These are phyloP conservation scores for Climacteris rufus DNA, from an alignment of 2,113 vertebrate genomes.

Conservation along the genomic window DNA sequence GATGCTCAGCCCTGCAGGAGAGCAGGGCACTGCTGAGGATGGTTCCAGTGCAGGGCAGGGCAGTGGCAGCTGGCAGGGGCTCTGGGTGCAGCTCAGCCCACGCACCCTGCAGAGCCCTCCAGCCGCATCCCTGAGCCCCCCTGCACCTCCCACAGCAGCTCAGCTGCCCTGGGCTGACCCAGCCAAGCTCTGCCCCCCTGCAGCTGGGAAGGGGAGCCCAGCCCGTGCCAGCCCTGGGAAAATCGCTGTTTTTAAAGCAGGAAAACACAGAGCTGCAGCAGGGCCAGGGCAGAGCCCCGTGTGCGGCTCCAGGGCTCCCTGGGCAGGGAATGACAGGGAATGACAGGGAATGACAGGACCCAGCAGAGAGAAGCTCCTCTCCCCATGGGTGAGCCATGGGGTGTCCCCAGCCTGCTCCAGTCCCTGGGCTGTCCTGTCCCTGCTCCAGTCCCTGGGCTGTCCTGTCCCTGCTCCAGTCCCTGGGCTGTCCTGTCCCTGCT, in stretches of 20 bases:
- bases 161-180: accelerated
- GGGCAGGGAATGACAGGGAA: background rate
- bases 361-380: background rate
- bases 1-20: no score
- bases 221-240: accelerated
- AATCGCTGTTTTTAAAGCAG: accelerated
- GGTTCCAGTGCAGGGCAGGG: no score
- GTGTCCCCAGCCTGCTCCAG: background rate
- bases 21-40: no score
- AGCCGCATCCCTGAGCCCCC: no score
- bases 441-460: no score
- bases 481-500: no score
- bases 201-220: background rate
- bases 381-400: accelerated
- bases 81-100: no score
- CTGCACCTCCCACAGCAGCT: background rate
- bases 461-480: no score
- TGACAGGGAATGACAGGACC: background rate
- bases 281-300: background rate
- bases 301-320: background rate
- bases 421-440: no score
- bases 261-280: background rate
- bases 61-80: no score
- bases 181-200: accelerated
- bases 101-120: no score